Conservation (phyloP, 1,140 invertebrate genomes). For the Ceratitis capitata region DNA sequence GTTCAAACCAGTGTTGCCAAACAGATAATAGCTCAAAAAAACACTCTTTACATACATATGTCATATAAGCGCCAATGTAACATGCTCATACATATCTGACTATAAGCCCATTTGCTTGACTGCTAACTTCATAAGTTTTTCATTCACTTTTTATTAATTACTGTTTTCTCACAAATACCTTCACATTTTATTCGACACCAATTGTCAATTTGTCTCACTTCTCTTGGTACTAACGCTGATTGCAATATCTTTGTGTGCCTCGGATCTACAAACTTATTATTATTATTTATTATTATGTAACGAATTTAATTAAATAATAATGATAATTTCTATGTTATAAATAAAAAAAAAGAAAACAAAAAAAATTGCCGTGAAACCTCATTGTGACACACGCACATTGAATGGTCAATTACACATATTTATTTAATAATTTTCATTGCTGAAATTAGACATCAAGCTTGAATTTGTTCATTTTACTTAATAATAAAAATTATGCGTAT, state of each 20-base stretch:
- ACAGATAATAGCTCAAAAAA: no score
- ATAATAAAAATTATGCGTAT: no score
- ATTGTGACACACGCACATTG: no score
- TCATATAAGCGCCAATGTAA: neutral
- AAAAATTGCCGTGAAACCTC: neutral
- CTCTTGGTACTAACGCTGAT: neutral
- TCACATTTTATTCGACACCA: neutral
- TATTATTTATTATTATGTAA: neutral
- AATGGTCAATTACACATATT: no score
- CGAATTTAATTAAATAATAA: neutral
- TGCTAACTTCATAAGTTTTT: neutral
- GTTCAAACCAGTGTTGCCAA: no score
- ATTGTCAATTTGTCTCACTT: neutral
- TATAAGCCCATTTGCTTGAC: slow-evolving; percentile 7
- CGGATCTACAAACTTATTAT: no score
- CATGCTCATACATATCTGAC: no score
- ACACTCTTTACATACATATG: no score
- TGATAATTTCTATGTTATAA: neutral
- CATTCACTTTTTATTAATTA: neutral
- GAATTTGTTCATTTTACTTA: no score
- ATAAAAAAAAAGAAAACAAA: no score
- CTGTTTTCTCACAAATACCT: neutral
- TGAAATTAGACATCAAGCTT: no score
- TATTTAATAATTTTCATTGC: no score
- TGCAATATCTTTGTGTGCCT: neutral